Conservation (phyloP, 2,113 vertebrate genomes). For the Nesoenas mayeri region DNA sequence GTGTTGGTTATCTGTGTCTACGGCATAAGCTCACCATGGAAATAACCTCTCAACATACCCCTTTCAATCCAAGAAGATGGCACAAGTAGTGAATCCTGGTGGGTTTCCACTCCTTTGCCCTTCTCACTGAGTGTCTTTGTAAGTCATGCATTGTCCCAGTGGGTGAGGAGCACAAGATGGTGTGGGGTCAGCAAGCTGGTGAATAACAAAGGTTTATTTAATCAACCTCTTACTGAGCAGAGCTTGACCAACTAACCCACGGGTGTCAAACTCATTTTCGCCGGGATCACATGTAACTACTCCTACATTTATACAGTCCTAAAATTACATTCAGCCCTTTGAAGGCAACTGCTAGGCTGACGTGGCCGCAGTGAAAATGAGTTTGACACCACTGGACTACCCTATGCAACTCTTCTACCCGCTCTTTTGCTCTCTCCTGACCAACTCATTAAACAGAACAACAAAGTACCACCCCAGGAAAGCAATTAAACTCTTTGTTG, state of each 20-base stretch:
- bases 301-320: too few relatives aligned
- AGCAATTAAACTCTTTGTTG: background rate
- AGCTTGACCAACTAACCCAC: background rate
- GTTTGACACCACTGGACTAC: background rate
- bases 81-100: background rate
- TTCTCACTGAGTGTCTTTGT: background rate
- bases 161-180: background rate
- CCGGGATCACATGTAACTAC: too few relatives aligned
- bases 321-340: too few relatives aligned
- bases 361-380: too few relatives aligned
- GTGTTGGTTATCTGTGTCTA: background rate
- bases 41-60: background rate
- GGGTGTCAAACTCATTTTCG: too few relatives aligned
- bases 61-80: background rate
- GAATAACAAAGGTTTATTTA: background rate
- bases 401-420: background rate
- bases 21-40: background rate
- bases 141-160: background rate
- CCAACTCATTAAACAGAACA: constrained; percentile 9
- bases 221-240: background rate
- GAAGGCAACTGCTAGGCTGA: too few relatives aligned
- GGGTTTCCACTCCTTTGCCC: background rate
- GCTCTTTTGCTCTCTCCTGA: background rate
- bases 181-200: background rate
- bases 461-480: background rate